Evolutionary conservation across 2,888 invertebrate species (phyloP).

Genomic region (Ernsta delagoae): DNA sequence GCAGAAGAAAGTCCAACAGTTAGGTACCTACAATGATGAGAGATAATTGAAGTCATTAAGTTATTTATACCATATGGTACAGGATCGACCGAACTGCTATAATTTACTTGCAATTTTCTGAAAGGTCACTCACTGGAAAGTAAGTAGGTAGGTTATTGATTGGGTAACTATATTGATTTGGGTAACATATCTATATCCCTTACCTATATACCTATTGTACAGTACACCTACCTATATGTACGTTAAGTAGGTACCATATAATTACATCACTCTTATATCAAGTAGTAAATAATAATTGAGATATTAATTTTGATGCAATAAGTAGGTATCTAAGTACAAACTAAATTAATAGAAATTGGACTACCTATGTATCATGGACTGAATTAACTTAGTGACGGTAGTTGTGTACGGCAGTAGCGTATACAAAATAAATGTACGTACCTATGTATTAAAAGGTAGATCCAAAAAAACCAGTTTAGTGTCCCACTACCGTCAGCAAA

Average conservation of each 20-base stretch:
- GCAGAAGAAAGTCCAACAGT: constrained; percentile 51
- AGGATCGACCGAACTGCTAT: constrained; percentile 58
- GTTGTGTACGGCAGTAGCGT: no score
- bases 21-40: constrained; percentile 56
- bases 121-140: constrained; percentile 51
- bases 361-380: not conserved
- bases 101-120: constrained; percentile 65
- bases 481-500: not conserved
- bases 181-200: no score
- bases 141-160: no score
- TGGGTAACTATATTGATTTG: no score
- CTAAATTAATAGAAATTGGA: no score
- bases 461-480: not conserved
- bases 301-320: no score
- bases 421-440: not conserved
- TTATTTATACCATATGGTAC: constrained; percentile 66
- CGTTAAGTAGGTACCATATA: no score
- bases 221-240: no score
- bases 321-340: no score
- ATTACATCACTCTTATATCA: no score
- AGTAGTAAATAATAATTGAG: no score
- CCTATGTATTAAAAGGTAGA: not conserved
- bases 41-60: constrained; percentile 68
- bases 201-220: no score
- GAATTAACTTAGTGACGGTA: not conserved